phyloP scores from a whole-genome alignment of 1,140 invertebrate genomes.

The Pogonognathellus flavescens region DNA sequence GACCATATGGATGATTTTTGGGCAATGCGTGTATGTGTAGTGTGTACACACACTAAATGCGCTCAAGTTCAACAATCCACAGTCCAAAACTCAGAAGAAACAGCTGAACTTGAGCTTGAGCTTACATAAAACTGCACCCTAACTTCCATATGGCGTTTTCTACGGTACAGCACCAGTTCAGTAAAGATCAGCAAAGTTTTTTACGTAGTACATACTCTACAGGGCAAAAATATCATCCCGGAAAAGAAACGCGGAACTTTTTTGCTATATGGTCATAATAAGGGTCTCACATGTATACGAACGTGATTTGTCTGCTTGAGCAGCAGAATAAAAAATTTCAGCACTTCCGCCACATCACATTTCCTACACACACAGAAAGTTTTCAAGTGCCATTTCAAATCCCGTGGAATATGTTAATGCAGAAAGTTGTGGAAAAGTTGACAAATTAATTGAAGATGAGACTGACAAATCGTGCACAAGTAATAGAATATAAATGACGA shows the following conservation, averaged over 20 bases:
- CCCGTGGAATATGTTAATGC: too few species aligned
- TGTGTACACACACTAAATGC: neutral
- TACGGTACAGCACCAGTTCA: neutral
- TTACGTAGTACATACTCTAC: neutral
- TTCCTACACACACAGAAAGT: too few species aligned
- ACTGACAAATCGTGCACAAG: too few species aligned
- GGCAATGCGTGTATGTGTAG: neutral
- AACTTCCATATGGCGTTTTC: conserved; percentile 21
- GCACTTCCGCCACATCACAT: too few species aligned
- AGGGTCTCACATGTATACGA: too few species aligned
- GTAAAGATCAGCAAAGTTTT: neutral
- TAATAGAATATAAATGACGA: too few species aligned
- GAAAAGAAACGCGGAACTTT: neutral
- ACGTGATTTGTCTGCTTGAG: too few species aligned
- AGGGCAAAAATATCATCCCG: neutral
- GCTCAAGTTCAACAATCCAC: neutral
- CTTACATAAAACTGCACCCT: conserved; percentile 33
- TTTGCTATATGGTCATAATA: too few species aligned
- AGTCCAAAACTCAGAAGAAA: neutral
- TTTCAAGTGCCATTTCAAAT: too few species aligned
- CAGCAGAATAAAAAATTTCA: too few species aligned
- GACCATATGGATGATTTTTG: conserved; percentile 42
- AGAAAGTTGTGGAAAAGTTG: too few species aligned
- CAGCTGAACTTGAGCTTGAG: conserved; percentile 22
- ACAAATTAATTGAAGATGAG: too few species aligned